Evolutionary conservation across 1,140 invertebrate species (phyloP).

Genomic region (Macrocentrus cingulum): DNA sequence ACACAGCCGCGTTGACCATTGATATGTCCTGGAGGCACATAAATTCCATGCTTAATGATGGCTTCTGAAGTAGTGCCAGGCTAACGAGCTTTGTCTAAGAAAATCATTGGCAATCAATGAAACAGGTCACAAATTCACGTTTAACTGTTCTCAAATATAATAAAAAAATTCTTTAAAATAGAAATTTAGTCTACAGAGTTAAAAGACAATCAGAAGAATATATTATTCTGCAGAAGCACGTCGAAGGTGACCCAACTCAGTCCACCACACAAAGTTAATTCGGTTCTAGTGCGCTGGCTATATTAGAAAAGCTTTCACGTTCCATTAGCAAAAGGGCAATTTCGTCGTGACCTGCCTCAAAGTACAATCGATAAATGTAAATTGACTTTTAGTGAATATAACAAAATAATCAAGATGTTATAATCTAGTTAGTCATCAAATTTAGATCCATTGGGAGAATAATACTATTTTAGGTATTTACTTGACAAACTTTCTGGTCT

Average conservation of each 20-base stretch:
- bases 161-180: no score
- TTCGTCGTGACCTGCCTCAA: no score
- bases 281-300: constrained; percentile 20
- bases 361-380: constrained; percentile 23
- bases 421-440: neutral
- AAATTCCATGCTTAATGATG: constrained; percentile 39
- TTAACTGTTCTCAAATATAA: no score
- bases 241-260: no score
- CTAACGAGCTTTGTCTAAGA: neutral
- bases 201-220: neutral
- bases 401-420: neutral
- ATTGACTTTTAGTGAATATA: constrained; percentile 4
- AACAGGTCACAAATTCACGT: no score
- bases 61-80: neutral
- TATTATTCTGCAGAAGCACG: no score
- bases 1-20: constrained; percentile 8
- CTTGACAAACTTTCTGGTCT: no score
- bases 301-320: constrained; percentile 32
- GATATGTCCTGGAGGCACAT: constrained; percentile 28
- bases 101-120: neutral
- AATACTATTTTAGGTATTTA: no score
- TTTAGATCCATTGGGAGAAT: no score
- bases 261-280: constrained; percentile 27
- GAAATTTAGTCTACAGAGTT: no score
- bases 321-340: constrained; percentile 28